Conservation (phyloP, 2,797 vertebrate genomes). For the Anomalospiza imberbis region DNA sequence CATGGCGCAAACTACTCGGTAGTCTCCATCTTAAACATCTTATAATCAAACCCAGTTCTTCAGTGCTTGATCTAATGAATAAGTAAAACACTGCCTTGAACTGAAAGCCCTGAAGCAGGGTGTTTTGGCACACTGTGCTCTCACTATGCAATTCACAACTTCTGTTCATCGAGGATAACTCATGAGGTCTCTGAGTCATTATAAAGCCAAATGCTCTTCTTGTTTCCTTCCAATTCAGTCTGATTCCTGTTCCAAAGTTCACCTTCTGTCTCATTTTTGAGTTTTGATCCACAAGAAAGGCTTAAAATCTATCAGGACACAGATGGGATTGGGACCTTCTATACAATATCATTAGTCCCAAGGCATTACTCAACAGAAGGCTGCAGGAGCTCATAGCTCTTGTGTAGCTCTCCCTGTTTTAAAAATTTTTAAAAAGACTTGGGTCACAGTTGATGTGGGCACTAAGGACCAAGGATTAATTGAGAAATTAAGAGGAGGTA, state of each 20-base stretch:
- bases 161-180: neutral
- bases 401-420: neutral
- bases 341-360: neutral
- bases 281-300: neutral
- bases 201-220: neutral
- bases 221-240: neutral
- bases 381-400: neutral
- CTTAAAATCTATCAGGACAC: neutral
- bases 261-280: neutral
- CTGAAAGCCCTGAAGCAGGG: neutral
- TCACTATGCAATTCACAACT: neutral
- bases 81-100: neutral
- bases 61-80: neutral
- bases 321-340: neutral
- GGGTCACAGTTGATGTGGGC: neutral
- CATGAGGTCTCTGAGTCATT: neutral
- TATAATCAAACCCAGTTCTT: neutral
- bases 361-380: neutral
- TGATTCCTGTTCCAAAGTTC: neutral
- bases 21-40: neutral
- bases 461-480: neutral
- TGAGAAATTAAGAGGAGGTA: neutral
- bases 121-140: neutral
- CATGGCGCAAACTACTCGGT: neutral
- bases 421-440: neutral